Evolutionary conservation across 2,797 vertebrate species (phyloP).

Genomic region (Chloroceryle inda): DNA sequence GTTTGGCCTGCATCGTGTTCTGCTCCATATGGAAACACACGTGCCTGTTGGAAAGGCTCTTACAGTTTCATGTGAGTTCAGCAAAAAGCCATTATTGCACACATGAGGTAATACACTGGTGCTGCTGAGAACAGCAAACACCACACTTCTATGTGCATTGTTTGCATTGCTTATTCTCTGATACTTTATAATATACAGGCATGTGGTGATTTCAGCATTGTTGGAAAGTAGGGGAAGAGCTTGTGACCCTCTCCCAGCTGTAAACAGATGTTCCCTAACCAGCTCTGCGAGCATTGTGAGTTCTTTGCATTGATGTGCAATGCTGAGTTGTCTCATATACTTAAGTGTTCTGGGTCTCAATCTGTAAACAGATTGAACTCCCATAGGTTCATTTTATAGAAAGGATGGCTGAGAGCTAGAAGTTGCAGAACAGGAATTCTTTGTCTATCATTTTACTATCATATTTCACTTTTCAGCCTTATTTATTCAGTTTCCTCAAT

Average conservation of each 20-base stretch:
- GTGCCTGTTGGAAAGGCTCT: not conserved
- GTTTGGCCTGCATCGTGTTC: not conserved
- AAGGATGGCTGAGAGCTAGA: not conserved
- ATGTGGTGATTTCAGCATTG: not conserved
- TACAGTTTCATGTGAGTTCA: not conserved
- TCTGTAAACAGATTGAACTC: not conserved
- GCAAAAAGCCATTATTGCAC: not conserved
- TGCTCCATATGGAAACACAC: not conserved
- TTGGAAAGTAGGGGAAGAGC: not conserved
- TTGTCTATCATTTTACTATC: not conserved
- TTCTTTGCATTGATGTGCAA: not conserved
- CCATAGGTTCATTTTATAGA: not conserved
- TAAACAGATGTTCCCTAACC: not conserved
- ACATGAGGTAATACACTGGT: not conserved
- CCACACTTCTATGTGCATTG: not conserved
- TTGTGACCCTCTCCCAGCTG: not conserved
- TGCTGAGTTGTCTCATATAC: not conserved
- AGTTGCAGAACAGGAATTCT: not conserved
- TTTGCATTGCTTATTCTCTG: not conserved
- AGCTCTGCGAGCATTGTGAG: not conserved
- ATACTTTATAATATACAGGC: not conserved
- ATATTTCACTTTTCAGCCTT: not conserved
- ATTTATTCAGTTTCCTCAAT: not conserved
- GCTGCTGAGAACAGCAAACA: constrained; percentile 9
- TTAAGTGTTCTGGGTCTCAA: not conserved